Percentiles rank a stretch among this genome's conserved stretches.
Evolutionary conservation across 2,113 vertebrate genomes (phyloP).

Genomic region (Grallaria varia): DNA sequence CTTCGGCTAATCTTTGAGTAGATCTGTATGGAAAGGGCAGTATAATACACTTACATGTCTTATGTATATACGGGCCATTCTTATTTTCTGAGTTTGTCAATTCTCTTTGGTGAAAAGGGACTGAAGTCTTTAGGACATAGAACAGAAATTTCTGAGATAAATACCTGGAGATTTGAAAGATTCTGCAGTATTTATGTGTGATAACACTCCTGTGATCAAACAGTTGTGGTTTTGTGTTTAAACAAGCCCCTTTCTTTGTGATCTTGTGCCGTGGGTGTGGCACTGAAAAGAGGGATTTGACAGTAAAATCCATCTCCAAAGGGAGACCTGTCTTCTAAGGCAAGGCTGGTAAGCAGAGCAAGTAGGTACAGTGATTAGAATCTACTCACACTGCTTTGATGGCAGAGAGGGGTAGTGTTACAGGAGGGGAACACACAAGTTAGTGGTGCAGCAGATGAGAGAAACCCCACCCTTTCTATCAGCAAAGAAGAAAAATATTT

Average conservation of each 20-base stretch:
- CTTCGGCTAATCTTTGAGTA: neutral
- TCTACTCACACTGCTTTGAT: conserved; percentile 40
- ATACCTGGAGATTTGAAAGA: neutral
- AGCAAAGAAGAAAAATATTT: conserved; percentile 51
- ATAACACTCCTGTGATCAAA: conserved; percentile 57
- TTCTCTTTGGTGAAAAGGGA: neutral
- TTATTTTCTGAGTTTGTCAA: neutral
- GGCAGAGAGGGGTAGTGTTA: conserved; percentile 19
- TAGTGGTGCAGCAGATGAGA: conserved; percentile 43
- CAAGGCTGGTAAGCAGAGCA: conserved; percentile 35
- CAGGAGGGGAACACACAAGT: neutral
- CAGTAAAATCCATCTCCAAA: conserved; percentile 31
- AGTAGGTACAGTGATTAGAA: conserved; percentile 49
- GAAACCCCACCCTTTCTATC: conserved; percentile 52
- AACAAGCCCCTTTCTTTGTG: conserved; percentile 51
- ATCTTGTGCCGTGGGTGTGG: conserved; percentile 44
- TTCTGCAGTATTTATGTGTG: neutral
- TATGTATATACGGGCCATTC: neutral
- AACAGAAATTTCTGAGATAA: neutral
- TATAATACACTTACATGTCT: neutral
- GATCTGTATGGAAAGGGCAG: neutral
- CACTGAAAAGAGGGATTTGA: conserved; percentile 62
- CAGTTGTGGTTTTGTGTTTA: conserved; percentile 46
- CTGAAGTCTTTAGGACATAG: neutral
- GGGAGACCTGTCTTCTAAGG: conserved; percentile 26